Conservation (phyloP, 2,797 vertebrate genomes). For the Oryzias sinensis region DNA sequence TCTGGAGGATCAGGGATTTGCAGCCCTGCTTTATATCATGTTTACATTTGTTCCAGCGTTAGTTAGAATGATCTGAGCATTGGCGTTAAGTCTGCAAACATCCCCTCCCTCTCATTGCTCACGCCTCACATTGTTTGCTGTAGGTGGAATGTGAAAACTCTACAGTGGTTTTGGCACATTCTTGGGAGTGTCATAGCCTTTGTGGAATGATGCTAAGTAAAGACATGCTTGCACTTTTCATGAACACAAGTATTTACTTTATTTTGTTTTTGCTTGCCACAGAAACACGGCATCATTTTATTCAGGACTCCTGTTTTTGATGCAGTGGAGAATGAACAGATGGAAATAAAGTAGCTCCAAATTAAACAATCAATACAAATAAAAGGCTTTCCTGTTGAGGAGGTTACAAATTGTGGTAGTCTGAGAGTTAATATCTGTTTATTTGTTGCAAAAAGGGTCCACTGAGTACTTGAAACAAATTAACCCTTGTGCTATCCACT, state of each 20-base stretch:
- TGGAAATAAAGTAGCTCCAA: too few species aligned
- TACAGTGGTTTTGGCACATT: slow-evolving; percentile 24
- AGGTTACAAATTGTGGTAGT: too few species aligned
- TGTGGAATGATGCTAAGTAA: neutral
- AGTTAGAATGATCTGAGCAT: neutral
- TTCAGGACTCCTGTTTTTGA: neutral
- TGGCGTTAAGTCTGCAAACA: neutral
- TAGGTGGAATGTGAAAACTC: slow-evolving; percentile 2
- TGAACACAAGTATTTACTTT: neutral
- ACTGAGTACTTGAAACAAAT: too few species aligned
- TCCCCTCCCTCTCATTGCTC: neutral
- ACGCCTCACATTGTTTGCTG: neutral
- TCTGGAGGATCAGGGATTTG: too few species aligned
- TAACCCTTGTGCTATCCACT: too few species aligned
- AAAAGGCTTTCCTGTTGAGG: too few species aligned
- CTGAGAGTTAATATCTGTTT: too few species aligned
- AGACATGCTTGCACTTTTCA: neutral
- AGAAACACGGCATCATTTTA: neutral
- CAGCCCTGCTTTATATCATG: neutral
- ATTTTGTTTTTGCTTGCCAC: neutral
- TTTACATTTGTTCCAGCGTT: neutral
- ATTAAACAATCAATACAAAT: too few species aligned
- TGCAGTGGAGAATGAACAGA: neutral
- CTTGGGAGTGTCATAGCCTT: slow-evolving; percentile 14
- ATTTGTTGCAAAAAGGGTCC: too few species aligned